phyloP scores from a whole-genome alignment of 2,888 invertebrate genomes.

The Drosophila niveifrons region DNA sequence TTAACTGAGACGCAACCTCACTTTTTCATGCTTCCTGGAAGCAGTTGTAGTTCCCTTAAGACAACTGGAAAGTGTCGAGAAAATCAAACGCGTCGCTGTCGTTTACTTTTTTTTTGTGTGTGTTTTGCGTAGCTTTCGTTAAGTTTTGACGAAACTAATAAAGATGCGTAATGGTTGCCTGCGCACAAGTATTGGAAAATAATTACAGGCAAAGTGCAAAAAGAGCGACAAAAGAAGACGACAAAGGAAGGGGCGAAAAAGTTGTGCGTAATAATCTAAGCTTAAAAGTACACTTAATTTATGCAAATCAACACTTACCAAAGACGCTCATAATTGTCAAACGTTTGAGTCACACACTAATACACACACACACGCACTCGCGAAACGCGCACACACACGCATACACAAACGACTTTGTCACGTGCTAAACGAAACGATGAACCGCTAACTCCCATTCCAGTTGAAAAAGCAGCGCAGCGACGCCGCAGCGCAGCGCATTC shows the following conservation, averaged over 20 bases:
- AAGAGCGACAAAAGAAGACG: slow-evolving; percentile 9
- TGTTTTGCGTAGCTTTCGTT: slow-evolving; percentile 16
- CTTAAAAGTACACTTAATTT: slow-evolving; percentile 3
- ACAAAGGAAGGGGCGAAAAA: neutral
- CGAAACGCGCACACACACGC: neutral
- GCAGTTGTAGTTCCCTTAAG: neutral
- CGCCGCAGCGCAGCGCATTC: slow-evolving; percentile 66
- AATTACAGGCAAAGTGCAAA: slow-evolving; percentile 66
- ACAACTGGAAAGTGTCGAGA: slow-evolving; percentile 23
- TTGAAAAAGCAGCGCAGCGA: slow-evolving; percentile 22
- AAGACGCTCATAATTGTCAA: slow-evolving; percentile 15
- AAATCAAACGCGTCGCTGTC: slow-evolving; percentile 23
- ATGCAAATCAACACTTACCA: slow-evolving; percentile 9
- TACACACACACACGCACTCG: slow-evolving; percentile 6
- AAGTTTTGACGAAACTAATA: slow-evolving; percentile 71
- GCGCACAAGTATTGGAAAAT: slow-evolving; percentile 85
- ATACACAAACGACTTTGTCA: slow-evolving; percentile 34
- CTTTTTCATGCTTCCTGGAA: neutral
- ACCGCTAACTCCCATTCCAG: slow-evolving; percentile 22
- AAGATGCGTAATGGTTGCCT: slow-evolving; percentile 85
- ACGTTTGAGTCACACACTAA: neutral
- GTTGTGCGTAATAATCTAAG: neutral
- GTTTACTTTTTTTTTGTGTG: neutral
- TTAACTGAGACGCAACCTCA: neutral
- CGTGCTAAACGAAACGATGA: slow-evolving; percentile 38